Conservation (phyloP, 1,140 invertebrate species). For the Danaus plexippus region DNA sequence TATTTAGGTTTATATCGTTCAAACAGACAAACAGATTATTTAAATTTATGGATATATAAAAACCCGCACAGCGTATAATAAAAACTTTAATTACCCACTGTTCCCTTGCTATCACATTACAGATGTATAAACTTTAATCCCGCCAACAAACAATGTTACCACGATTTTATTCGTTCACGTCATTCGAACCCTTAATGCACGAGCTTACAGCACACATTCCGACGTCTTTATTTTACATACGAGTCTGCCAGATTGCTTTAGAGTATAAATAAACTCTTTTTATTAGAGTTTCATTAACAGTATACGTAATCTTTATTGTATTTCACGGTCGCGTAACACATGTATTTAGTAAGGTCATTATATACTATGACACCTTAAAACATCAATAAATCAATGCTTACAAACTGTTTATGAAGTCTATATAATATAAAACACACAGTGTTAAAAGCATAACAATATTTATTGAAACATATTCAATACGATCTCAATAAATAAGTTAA, state of each 20-base stretch:
- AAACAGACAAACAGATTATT: constrained; percentile 36
- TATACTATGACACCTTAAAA: too few relatives aligned
- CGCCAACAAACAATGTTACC: neutral
- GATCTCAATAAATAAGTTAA: too few relatives aligned
- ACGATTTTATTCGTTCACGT: neutral
- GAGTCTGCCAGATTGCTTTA: constrained; percentile 3
- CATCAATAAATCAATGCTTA: too few relatives aligned
- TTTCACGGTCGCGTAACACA: constrained; percentile 21
- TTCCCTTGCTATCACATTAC: constrained; percentile 32
- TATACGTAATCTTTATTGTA: constrained; percentile 31
- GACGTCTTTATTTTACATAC: constrained; percentile 1
- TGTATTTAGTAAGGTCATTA: neutral
- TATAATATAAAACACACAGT: too few relatives aligned
- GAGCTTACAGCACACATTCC: constrained; percentile 3
- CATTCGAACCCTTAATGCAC: constrained; percentile 2
- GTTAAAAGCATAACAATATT: too few relatives aligned
- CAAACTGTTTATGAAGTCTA: too few relatives aligned
- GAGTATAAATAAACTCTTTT: constrained; percentile 25
- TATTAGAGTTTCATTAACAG: constrained; percentile 31
- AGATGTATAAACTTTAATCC: constrained; percentile 18
- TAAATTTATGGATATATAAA: constrained; percentile 37
- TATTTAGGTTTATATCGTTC: constrained; percentile 27
- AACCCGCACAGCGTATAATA: constrained; percentile 30
- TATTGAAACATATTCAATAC: too few relatives aligned
- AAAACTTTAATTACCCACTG: constrained; percentile 36